phyloP scores from a whole-genome alignment of 2,888 invertebrate genomes.

The Alsophila aescularia region DNA sequence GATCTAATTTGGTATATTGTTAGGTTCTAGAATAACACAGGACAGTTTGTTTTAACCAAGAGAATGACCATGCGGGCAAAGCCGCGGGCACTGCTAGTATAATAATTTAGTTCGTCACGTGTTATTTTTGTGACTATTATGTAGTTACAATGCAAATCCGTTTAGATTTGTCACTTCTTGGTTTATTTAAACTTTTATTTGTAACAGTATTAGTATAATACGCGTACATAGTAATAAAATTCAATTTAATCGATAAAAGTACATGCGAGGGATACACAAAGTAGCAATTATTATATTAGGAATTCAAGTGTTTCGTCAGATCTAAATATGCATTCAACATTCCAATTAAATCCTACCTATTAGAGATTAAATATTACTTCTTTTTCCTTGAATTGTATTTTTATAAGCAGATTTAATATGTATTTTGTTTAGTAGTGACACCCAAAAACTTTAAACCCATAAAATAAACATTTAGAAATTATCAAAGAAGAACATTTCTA shows the following conservation, averaged over 20 bases:
- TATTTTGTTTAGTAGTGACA: conserved; percentile 12
- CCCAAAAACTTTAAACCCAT: conserved; percentile 12
- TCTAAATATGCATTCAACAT: conserved; percentile 28
- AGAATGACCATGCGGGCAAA: no score
- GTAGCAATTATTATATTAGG: conserved; percentile 27
- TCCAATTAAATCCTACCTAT: conserved; percentile 22
- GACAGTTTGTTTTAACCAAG: no score
- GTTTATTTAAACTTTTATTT: neutral
- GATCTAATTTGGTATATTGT: no score
- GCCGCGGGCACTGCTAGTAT: no score
- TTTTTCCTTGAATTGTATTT: conserved; percentile 1
- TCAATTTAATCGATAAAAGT: conserved; percentile 29
- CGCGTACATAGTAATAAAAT: conserved; percentile 38
- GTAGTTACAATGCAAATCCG: no score
- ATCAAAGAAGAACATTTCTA: conserved; percentile 2
- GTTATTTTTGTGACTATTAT: no score
- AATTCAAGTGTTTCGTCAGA: conserved; percentile 22
- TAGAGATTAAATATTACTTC: conserved; percentile 1
- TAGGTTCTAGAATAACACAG: no score
- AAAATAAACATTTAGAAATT: neutral
- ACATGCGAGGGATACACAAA: conserved; percentile 47
- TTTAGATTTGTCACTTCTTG: no score
- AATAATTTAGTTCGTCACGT: no score
- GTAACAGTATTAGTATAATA: conserved; percentile 15
- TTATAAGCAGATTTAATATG: neutral